A percentile compares a stretch with the other conserved stretches of the same genome.
Evolutionary conservation across 1,140 invertebrate species (phyloP).

Genomic region (Solenopsis invicta): DNA sequence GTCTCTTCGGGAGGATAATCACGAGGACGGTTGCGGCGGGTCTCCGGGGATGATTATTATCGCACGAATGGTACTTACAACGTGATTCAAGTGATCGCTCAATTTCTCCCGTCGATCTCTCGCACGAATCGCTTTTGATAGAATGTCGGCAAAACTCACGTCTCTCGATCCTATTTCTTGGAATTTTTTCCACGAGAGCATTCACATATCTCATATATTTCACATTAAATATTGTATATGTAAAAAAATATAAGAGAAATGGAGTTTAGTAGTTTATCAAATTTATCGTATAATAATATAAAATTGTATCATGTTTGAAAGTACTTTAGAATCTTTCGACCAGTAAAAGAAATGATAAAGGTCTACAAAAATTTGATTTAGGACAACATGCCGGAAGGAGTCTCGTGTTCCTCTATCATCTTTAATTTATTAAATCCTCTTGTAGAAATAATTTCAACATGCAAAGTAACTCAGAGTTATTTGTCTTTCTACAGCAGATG

Average conservation of each 20-base stretch:
- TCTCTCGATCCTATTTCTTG: neutral
- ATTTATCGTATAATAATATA: neutral
- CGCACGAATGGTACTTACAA: conserved; percentile 57
- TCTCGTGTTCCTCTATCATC: conserved; percentile 72
- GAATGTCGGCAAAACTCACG: neutral
- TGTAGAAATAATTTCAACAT: conserved; percentile 69
- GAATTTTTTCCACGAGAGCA: neutral
- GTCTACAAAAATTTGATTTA: conserved; percentile 43
- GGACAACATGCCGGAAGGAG: conserved; percentile 62
- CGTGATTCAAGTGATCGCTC: conserved; percentile 59
- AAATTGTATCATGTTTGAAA: neutral
- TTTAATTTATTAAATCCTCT: conserved; percentile 77
- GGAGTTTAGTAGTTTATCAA: neutral
- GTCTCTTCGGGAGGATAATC: conserved; percentile 58
- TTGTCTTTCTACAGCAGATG: conserved; percentile 5
- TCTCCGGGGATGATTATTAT: conserved; percentile 62
- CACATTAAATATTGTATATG: neutral
- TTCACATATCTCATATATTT: neutral
- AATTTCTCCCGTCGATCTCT: conserved; percentile 56
- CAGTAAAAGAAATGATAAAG: conserved; percentile 46
- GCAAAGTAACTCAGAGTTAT: conserved; percentile 18
- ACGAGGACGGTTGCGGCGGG: conserved; percentile 57
- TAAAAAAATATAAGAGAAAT: neutral
- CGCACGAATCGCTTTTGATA: conserved; percentile 37
- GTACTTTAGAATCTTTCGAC: conserved; percentile 14